Conservation (phyloP, 2,113 vertebrate species). For the Natator depressus region DNA sequence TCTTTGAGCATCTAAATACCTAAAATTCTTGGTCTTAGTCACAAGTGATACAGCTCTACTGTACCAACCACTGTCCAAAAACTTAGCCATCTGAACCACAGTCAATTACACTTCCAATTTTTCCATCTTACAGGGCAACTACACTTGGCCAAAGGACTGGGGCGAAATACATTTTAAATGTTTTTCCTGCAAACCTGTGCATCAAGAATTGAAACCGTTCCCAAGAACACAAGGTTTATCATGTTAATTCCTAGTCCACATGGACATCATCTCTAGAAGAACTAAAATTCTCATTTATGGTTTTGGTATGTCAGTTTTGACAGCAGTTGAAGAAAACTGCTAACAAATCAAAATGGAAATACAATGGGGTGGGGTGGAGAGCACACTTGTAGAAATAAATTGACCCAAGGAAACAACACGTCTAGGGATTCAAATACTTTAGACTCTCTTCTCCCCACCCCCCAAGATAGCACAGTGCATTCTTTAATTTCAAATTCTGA, state of each 20-base stretch:
- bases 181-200: conserved; percentile 31
- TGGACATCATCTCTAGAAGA: conserved; percentile 10
- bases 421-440: background rate
- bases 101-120: background rate
- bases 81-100: background rate
- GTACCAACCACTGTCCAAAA: background rate
- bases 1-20: background rate
- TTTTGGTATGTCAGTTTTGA: conserved; percentile 22
- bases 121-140: background rate
- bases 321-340: background rate
- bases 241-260: conserved; percentile 32
- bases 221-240: conserved; percentile 6
- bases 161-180: background rate
- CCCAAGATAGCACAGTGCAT: background rate
- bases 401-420: background rate
- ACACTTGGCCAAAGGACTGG: background rate
- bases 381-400: background rate
- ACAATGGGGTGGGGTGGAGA: background rate
- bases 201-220: conserved; percentile 6
- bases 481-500: background rate
- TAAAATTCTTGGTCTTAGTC: background rate
- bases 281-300: background rate
- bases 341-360: background rate
- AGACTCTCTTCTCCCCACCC: background rate
- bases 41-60: background rate